Evolutionary conservation across 2,797 vertebrate genomes (phyloP).

Genomic region (Ptychadena robeensis): DNA sequence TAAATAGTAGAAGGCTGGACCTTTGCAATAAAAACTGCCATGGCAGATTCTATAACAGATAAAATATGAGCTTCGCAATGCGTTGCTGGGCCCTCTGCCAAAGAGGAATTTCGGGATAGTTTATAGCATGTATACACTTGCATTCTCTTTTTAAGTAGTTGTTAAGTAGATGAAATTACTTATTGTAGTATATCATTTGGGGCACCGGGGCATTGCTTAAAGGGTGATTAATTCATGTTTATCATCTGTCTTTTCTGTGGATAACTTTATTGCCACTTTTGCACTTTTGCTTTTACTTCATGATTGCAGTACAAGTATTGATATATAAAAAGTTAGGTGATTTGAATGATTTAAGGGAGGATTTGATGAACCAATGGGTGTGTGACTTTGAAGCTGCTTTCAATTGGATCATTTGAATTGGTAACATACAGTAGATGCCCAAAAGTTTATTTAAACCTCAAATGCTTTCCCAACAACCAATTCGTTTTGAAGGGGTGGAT

Average conservation of each 20-base stretch:
- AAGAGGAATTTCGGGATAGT: conserved; percentile 31
- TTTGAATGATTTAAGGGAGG: background rate
- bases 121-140: conserved; percentile 49
- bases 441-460: no score
- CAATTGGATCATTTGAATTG: background rate
- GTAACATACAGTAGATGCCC: no score
- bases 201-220: conserved; percentile 27
- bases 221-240: conserved; percentile 18
- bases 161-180: conserved; percentile 41
- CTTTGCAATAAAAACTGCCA: conserved; percentile 56
- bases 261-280: conserved; percentile 5
- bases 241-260: conserved; percentile 36
- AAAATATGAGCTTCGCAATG: conserved; percentile 42
- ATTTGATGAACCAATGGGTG: background rate
- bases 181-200: conserved; percentile 36
- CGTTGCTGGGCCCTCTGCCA: conserved; percentile 31
- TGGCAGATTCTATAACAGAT: conserved; percentile 48
- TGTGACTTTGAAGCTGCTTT: background rate
- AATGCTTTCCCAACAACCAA: no score
- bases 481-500: no score
- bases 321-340: background rate
- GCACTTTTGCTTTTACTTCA: conserved; percentile 4
- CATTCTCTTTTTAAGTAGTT: conserved; percentile 39
- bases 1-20: conserved; percentile 57
- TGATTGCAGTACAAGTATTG: background rate